These are phyloP conservation scores for Pica pica DNA, from an alignment of 2,113 vertebrate genomes.

Conservation along the genomic window DNA sequence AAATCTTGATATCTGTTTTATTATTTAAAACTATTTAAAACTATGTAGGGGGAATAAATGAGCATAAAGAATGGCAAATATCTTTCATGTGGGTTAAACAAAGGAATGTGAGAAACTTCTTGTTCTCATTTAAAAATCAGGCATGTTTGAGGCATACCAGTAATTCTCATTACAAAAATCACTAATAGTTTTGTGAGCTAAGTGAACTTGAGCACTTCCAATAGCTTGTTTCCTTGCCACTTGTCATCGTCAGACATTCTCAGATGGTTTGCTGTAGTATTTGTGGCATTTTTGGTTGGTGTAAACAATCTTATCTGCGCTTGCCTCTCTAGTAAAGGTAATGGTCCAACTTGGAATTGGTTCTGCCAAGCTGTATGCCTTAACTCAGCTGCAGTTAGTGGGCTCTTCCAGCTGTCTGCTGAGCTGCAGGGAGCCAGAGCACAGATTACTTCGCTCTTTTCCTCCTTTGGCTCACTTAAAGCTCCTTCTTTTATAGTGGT, in stretches of 20 bases:
- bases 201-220: not conserved
- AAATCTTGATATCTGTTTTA: not conserved
- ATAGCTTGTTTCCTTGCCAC: not conserved
- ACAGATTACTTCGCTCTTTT: not conserved
- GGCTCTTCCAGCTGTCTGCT: not conserved
- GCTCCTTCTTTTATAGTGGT: not conserved
- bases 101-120: conserved; percentile 40
- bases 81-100: conserved; percentile 50
- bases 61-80: conserved; percentile 54
- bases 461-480: not conserved
- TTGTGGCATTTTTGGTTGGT: not conserved
- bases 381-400: not conserved
- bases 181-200: not conserved
- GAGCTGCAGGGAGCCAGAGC: not conserved
- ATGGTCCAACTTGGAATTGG: not conserved
- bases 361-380: not conserved
- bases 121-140: conserved; percentile 29
- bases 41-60: conserved; percentile 7
- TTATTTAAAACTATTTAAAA: conserved; percentile 16
- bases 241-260: not conserved
- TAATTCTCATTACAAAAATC: not conserved
- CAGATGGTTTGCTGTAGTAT: not conserved
- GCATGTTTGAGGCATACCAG: conserved; percentile 16
- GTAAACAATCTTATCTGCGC: not conserved
- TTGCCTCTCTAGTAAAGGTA: not conserved